Conservation (phyloP, 2,797 vertebrate genomes). For the Mionectes olivaceus region DNA sequence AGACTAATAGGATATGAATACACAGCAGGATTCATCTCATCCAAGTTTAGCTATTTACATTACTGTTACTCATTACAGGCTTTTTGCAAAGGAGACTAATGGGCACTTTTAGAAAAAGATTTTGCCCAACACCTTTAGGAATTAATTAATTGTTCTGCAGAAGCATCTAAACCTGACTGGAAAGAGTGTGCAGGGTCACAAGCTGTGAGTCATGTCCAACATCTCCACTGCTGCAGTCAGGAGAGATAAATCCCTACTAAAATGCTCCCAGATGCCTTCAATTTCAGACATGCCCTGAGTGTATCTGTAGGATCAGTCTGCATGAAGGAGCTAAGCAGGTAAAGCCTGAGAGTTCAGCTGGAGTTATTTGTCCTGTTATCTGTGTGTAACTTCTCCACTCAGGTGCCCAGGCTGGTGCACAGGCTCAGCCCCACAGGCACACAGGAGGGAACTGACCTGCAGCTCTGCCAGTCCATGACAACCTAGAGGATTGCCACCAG, state of each 20-base stretch:
- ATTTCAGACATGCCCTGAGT: neutral
- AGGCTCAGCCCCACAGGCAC: accelerated
- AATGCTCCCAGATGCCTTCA: neutral
- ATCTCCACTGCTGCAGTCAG: neutral
- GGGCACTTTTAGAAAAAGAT: neutral
- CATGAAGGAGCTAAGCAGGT: neutral
- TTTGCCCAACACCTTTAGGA: neutral
- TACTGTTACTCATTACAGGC: neutral
- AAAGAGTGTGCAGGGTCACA: accelerated
- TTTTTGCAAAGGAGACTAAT: neutral
- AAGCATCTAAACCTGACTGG: neutral
- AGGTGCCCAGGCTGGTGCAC: too few species aligned
- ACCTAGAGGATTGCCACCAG: accelerated
- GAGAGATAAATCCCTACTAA: neutral
- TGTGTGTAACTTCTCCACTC: neutral
- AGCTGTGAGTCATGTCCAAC: accelerated
- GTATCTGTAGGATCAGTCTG: neutral
- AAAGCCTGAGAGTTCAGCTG: neutral
- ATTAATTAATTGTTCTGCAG: neutral
- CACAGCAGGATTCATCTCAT: neutral
- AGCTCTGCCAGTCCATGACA: neutral
- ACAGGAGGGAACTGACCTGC: neutral
- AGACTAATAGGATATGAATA: neutral
- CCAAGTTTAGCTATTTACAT: neutral
- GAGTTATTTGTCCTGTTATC: neutral